These are phyloP conservation scores for Corythornis vintsioides DNA, from an alignment of 2,113 vertebrate species.

Conservation along the genomic window DNA sequence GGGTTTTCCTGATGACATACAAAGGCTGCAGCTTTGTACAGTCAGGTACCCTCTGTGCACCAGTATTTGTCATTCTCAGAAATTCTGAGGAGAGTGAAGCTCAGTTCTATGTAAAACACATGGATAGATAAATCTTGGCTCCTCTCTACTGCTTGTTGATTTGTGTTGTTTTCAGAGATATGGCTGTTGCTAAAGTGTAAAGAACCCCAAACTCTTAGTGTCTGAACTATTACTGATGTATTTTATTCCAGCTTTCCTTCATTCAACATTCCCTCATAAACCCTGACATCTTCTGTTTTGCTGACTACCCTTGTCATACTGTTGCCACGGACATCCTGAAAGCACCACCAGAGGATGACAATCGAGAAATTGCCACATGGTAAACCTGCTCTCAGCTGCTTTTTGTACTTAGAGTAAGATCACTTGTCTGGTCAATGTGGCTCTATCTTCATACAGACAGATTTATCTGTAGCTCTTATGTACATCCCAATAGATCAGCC, in stretches of 20 bases:
- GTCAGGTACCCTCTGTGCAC: fast-evolving
- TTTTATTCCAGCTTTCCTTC: slow-evolving; percentile 88
- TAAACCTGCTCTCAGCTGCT: slow-evolving; percentile 61
- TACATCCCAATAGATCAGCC: background rate
- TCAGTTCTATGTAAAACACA: background rate
- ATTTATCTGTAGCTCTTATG: background rate
- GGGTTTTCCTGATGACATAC: background rate
- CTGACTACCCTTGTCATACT: slow-evolving; percentile 94
- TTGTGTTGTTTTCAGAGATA: background rate
- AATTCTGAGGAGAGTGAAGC: background rate
- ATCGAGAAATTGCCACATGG: slow-evolving; percentile 98
- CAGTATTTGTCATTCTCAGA: background rate
- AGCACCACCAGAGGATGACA: slow-evolving; percentile 99
- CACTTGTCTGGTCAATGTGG: background rate
- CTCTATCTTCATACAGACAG: background rate
- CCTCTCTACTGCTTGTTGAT: background rate
- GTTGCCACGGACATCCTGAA: slow-evolving; percentile 98
- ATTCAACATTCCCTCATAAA: slow-evolving; percentile 98
- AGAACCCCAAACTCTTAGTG: background rate
- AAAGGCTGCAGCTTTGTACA: background rate
- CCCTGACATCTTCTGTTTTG: slow-evolving; percentile 98
- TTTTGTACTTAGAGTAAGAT: background rate
- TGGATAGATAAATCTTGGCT: background rate
- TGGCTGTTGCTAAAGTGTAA: background rate
- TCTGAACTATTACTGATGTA: background rate